A percentile compares a stretch with the other conserved stretches of the same genome.
Evolutionary conservation across 2,888 invertebrate species (phyloP).

Genomic region (Heliconius sara): DNA sequence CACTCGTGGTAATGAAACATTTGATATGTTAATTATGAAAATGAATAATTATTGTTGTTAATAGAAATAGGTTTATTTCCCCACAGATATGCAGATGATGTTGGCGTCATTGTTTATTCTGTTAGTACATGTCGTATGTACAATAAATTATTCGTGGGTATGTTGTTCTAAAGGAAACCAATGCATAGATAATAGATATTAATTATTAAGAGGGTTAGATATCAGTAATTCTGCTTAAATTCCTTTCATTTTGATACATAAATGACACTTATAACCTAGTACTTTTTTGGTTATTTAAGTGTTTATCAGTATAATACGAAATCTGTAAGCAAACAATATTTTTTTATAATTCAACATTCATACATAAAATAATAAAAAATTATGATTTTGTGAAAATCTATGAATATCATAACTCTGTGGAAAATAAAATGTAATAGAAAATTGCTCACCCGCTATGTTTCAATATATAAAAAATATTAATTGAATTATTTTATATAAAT

Average conservation of each 20-base stretch:
- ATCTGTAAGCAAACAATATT: background rate
- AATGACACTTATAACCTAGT: background rate
- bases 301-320: background rate
- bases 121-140: slow-evolving; percentile 11
- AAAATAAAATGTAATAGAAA: background rate
- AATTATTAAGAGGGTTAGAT: slow-evolving; percentile 18
- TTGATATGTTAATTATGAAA: background rate
- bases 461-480: background rate
- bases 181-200: slow-evolving; percentile 16
- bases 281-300: background rate
- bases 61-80: slow-evolving; percentile 17
- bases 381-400: background rate
- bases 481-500: background rate
- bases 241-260: background rate
- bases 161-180: background rate
- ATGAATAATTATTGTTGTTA: slow-evolving; percentile 12
- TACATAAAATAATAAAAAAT: background rate
- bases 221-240: slow-evolving; percentile 10
- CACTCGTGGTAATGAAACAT: background rate
- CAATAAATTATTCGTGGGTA: slow-evolving; percentile 8
- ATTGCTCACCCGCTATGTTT: background rate
- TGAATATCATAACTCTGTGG: background rate
- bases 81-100: slow-evolving; percentile 22
- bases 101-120: slow-evolving; percentile 28
- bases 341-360: background rate